Percentiles rank a stretch among this genome's conserved stretches.
Conservation (phyloP, 23 tunicate species). For the Styela clava region DNA sequence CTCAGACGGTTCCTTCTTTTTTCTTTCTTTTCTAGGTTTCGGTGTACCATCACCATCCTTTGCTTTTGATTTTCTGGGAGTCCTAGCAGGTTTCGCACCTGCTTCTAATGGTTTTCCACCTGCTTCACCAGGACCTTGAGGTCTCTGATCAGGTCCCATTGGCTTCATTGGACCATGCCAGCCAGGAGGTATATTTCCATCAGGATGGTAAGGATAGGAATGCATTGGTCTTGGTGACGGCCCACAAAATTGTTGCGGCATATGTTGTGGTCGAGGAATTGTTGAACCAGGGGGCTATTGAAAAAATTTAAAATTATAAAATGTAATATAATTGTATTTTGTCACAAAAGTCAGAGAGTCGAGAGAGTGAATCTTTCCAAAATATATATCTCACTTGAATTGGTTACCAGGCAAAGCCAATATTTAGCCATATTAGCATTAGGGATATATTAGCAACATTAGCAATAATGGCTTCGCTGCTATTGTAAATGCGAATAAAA, state of each 20-base stretch:
- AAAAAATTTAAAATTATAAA: no score
- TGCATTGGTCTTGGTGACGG: not conserved
- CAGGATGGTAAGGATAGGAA: not conserved
- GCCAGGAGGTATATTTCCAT: not conserved
- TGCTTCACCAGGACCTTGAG: not conserved
- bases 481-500: no score
- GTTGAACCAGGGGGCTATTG: not conserved
- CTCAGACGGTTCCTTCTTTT: conserved; percentile 6
- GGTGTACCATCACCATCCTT: conserved; percentile 9
- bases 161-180: conserved; percentile 4
- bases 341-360: no score
- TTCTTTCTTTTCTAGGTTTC: conserved; percentile 24
- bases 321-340: no score
- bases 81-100: conserved; percentile 10
- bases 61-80: conserved; percentile 13
- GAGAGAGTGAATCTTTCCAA: no score
- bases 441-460: no score
- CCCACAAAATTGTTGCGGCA: not conserved
- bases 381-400: no score
- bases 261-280: conserved; percentile 9
- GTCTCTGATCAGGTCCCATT: not conserved
- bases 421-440: no score
- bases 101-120: not conserved
- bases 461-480: no score
- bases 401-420: no score